Evolutionary conservation across 2,113 vertebrate species (phyloP).

Genomic region (Ceyx cyanopectus): DNA sequence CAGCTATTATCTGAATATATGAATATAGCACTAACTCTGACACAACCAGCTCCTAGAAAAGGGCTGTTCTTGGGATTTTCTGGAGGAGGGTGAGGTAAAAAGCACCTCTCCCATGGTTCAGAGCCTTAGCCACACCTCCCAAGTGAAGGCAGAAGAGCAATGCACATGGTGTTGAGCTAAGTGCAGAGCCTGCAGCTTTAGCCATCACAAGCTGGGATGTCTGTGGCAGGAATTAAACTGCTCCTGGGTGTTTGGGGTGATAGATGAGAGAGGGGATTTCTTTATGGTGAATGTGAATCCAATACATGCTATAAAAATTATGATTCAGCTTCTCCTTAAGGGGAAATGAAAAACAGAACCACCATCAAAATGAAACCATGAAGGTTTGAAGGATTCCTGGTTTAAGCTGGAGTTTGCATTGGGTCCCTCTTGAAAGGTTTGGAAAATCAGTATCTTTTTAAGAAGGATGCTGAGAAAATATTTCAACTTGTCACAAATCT

Average conservation of each 20-base stretch:
- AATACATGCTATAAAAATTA: neutral
- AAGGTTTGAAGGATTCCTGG: neutral
- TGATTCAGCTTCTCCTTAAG: neutral
- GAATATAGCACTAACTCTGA: neutral
- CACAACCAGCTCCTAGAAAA: neutral
- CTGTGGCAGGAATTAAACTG: neutral
- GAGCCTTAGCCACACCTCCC: neutral
- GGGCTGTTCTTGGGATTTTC: no score
- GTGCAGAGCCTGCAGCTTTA: neutral
- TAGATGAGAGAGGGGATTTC: rapidly evolving
- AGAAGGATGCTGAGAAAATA: neutral
- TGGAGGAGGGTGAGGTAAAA: neutral
- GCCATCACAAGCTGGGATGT: neutral
- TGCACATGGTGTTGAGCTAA: neutral
- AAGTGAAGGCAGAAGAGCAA: neutral
- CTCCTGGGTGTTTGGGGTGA: neutral
- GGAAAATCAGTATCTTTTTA: neutral
- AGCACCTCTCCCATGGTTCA: neutral
- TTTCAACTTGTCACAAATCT: neutral
- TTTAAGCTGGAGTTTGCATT: neutral
- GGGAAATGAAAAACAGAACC: neutral
- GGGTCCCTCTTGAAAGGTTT: neutral
- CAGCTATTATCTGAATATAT: neutral
- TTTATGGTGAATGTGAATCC: neutral
- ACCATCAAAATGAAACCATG: neutral